These are phyloP conservation scores for Parapristionchus giblindavisi DNA, from an alignment of 2,888 invertebrate genomes.

Conservation along the genomic window DNA sequence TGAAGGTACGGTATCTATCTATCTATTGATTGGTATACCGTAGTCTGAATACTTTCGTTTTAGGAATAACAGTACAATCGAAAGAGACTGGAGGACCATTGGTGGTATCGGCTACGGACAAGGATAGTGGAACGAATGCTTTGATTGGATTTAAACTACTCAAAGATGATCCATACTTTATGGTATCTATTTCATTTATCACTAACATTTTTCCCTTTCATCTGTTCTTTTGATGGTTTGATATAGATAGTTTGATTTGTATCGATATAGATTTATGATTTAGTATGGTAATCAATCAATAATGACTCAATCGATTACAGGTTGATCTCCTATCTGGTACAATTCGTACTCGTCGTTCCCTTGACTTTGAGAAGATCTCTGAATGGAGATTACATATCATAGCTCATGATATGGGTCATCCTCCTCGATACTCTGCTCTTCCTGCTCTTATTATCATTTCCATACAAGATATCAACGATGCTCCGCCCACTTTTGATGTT, in stretches of 20 bases:
- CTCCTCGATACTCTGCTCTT: slow-evolving; percentile 82
- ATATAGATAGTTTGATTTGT: too few relatives aligned
- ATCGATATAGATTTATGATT: not conserved
- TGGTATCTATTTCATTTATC: slow-evolving; percentile 24
- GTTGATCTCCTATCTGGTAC: slow-evolving; percentile 88
- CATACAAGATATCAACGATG: slow-evolving; percentile 72
- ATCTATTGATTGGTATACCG: not conserved
- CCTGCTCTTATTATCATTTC: slow-evolving; percentile 83
- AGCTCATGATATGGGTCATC: slow-evolving; percentile 76
- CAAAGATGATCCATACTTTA: slow-evolving; percentile 36
- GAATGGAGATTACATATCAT: slow-evolving; percentile 55
- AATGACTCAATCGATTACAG: slow-evolving; percentile 75
- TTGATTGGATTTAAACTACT: slow-evolving; percentile 73
- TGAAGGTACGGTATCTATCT: slow-evolving; percentile 42
- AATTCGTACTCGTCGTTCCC: slow-evolving; percentile 79
- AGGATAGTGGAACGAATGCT: slow-evolving; percentile 85
- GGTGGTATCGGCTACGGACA: slow-evolving; percentile 84
- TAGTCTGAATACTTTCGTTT: slow-evolving; percentile 7
- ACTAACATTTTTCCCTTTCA: not conserved
- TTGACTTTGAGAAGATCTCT: slow-evolving; percentile 81
- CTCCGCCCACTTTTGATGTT: slow-evolving; percentile 38
- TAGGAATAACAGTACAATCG: slow-evolving; percentile 21
- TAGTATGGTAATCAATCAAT: not conserved
- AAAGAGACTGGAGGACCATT: slow-evolving; percentile 75
- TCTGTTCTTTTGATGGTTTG: not conserved